Base-by-base conservation (phyloP, 2,888 invertebrate genomes). In the Euplexia lucipara region DNA sequence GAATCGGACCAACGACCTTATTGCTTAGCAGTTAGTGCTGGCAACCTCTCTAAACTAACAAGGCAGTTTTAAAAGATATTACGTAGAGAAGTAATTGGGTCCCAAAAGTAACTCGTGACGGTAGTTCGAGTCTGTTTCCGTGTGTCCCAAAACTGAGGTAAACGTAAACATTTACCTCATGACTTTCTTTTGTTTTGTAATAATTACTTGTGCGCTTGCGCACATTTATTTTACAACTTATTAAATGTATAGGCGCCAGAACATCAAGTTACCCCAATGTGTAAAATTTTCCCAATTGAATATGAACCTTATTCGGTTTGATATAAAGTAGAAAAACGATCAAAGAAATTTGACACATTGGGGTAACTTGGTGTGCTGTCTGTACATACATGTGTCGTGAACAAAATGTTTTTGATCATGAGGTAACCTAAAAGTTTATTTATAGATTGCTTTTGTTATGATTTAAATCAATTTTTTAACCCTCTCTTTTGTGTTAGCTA, bases 131-230 rank as follows among this genome's bases (percentile, higher is more conserved):
- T 45, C 42, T 45, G 64, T 67, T 81, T 81, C 65, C 65, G 76
- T 49, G 59, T 65, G 65, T 48, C n/a, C 65, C 41, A 65, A 58
- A 81, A 64, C 61, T 58, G 47, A 72, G 32, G 30, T 8, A 56
- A 68, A 53, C 48, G 39, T 47, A 39, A 65, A 77, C 51, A 41
- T 58, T 74, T 74, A 54, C 32, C 3, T 22, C 32, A 41, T 4
- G 35, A 63, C 69, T 78, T 78, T 77, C 78, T 37, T 60, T 78
- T 75, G 69, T 45, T 65, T 51, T 49, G 16, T 39, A 59, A 44
- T 53, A 22, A 59, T 70, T 35, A 34, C 32, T 16, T 22, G 32
- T 22, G 34, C 16, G 14, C 9, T 22, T 22, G 34, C 16, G 14
- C 9, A 48, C 37, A 20, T 48, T 70, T 47, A 61, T 60, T 32